Evolutionary conservation across 92 coral and sea anemone genomes (phyloP), one percentile per base, ranked within the genome.

Genomic region (Metridium senile): DNA sequence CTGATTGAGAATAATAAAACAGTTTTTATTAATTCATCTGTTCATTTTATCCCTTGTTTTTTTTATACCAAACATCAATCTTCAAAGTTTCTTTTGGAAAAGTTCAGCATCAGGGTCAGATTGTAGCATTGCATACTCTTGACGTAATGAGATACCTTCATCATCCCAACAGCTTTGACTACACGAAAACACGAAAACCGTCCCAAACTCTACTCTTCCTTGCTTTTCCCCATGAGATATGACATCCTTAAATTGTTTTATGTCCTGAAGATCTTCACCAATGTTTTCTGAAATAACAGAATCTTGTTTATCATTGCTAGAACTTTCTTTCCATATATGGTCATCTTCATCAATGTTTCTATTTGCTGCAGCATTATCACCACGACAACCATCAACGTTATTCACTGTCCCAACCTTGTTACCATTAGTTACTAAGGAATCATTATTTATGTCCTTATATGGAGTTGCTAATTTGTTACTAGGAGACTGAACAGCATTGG

Each of bases 101-200:
- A 87, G 74, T 43, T 39, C 62, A 20, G 74, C 81, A 74, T 93
- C 98, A 49, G 99, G 95, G 34, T 95, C 99, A 33, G 89, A 70
- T 59, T 95, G 95, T 11, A 92, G 89, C 25, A 92, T 30, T 7
- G 79, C 82, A 64, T 61, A 79, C 51, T 95, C 99, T 16, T 92
- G 91, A 10, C 88, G 58, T 0, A 28, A 76, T 6, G 49, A 20
- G 32, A 31, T 76, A 25, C 77, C 86, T 10, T 26, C 17, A 0
- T 71, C 81, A 69, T 80, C 49, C 99, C 99, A 95, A 52, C 99
- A 95, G 33, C 91, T 87, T 33, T 71, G 70, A 30, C 89, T 57
- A 70, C 99, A 95, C 2, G 97, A 77, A 79, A 84, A 92, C 21
- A 91, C 91, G 51, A 92, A 46, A 0, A 92, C 97, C 62, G 99